Conservation (phyloP, 2,113 vertebrate genomes). For the Platysteira castanea region DNA sequence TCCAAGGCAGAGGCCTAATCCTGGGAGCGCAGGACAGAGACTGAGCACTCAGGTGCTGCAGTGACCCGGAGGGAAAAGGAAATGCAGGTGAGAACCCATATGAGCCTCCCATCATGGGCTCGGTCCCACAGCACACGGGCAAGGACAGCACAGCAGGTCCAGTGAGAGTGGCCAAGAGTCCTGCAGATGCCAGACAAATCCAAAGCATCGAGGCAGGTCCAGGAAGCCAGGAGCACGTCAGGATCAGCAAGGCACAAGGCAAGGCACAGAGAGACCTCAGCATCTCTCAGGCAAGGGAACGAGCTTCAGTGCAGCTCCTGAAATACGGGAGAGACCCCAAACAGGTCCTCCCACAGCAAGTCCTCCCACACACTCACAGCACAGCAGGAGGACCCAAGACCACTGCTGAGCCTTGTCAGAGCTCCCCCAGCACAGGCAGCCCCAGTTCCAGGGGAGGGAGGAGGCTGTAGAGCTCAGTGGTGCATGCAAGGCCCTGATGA, state of each 20-base stretch:
- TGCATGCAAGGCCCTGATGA: background rate
- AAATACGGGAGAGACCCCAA: background rate
- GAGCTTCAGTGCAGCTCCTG: background rate
- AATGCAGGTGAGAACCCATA: background rate
- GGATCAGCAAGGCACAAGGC: background rate
- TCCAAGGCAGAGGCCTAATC: background rate
- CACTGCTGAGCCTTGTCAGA: background rate
- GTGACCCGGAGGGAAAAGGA: background rate
- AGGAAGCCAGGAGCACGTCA: background rate
- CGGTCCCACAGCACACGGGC: background rate
- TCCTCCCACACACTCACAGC: background rate
- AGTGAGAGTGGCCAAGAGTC: background rate
- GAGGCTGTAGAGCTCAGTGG: background rate
- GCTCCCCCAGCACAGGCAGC: background rate
- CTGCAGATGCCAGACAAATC: background rate
- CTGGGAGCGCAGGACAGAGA: background rate
- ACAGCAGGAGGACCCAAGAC: background rate
- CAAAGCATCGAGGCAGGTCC: background rate
- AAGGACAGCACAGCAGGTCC: background rate
- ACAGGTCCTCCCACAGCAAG: background rate
- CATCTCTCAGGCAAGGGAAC: background rate
- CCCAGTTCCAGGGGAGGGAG: background rate
- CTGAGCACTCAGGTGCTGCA: background rate
- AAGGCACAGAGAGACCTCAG: background rate
- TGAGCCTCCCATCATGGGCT: background rate